A percentile compares a stretch with the other conserved stretches of the same genome.
These are phyloP conservation scores for Lepus townsendii DNA, from an alignment of 2,797 vertebrate genomes.

Conservation along the genomic window DNA sequence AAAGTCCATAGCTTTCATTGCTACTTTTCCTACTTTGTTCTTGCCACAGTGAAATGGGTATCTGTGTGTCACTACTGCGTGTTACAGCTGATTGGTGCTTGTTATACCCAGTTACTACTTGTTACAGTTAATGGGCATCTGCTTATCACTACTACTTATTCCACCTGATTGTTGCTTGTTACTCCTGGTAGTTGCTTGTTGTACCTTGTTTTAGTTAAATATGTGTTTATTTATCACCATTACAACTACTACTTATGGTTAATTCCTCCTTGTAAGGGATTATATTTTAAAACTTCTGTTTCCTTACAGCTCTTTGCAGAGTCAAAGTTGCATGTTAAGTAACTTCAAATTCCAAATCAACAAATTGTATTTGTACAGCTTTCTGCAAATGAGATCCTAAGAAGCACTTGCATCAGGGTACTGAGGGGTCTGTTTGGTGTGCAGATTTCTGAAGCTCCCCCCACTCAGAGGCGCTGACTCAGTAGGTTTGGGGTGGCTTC, in stretches of 20 bases:
- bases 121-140: neutral
- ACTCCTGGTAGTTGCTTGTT: too few species aligned
- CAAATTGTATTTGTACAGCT: neutral
- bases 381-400: conserved; percentile 40
- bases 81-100: too few species aligned
- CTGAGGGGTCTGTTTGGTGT: neutral
- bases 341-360: conserved; percentile 54
- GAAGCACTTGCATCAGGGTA: neutral
- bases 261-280: conserved; percentile 30
- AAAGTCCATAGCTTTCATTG: neutral
- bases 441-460: neutral
- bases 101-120: neutral
- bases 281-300: neutral
- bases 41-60: neutral
- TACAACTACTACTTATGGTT: neutral
- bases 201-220: too few species aligned
- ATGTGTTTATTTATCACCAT: too few species aligned
- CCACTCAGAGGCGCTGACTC: neutral
- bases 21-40: neutral
- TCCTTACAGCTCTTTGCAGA: neutral
- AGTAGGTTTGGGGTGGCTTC: neutral
- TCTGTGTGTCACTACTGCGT: neutral
- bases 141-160: neutral
- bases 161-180: too few species aligned
- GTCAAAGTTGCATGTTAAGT: neutral